Conservation (phyloP, 2,113 vertebrate species). For the Lamprotornis superbus region DNA sequence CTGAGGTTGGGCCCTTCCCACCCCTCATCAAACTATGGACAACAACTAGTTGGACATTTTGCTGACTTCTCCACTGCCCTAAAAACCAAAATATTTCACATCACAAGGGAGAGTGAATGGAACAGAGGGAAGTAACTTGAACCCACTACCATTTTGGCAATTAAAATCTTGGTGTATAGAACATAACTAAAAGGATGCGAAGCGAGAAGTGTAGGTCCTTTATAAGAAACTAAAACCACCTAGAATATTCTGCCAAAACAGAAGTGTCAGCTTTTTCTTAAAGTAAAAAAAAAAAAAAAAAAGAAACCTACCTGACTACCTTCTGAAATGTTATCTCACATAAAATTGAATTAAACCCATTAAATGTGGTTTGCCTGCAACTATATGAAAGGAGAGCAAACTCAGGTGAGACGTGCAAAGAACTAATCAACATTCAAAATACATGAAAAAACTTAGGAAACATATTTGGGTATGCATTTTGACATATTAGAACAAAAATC, state of each 20-base stretch:
- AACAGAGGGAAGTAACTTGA: neutral
- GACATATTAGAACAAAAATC: neutral
- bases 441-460: neutral
- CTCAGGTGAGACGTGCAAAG: neutral
- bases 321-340: neutral
- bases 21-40: neutral
- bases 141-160: neutral
- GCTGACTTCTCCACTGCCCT: neutral
- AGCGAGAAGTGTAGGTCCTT: neutral
- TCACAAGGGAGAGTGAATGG: neutral
- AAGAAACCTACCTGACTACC: neutral
- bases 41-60: neutral
- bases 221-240: neutral
- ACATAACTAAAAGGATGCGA: neutral
- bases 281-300: neutral
- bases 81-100: neutral
- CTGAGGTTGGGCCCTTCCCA: neutral
- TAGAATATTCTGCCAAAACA: neutral
- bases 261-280: neutral
- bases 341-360: neutral
- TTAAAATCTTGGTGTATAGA: rapidly evolving
- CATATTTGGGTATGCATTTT: neutral
- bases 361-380: neutral
- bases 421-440: neutral
- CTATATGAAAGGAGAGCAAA: neutral